Evolutionary conservation across 2,888 invertebrate species (phyloP).

Genomic region (Dusona sp.): DNA sequence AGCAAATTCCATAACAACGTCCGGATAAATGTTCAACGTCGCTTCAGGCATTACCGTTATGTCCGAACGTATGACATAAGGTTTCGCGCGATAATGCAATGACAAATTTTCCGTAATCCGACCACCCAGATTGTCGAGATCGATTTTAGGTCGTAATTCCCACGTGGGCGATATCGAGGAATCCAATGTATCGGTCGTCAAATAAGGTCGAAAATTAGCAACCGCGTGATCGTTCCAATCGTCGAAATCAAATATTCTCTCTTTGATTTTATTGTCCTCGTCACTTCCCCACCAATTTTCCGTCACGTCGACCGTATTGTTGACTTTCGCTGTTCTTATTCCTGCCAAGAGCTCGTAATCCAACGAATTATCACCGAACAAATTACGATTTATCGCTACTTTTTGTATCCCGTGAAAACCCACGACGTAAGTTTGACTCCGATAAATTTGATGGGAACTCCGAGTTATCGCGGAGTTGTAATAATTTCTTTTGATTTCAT

Average conservation of each 20-base stretch:
- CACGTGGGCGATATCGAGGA: slow-evolving; percentile 91
- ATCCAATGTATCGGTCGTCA: slow-evolving; percentile 91
- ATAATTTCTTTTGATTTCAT: slow-evolving; percentile 91
- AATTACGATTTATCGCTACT: slow-evolving; percentile 94
- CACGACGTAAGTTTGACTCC: slow-evolving; percentile 92
- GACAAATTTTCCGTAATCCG: slow-evolving; percentile 89
- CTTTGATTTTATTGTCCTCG: slow-evolving; percentile 90
- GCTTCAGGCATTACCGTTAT: slow-evolving; percentile 98
- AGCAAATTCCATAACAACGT: slow-evolving; percentile 96
- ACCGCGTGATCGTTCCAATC: slow-evolving; percentile 99
- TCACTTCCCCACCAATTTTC: slow-evolving; percentile 99
- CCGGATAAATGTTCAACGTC: slow-evolving; percentile 93
- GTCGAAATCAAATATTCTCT: slow-evolving; percentile 98
- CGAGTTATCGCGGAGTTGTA: slow-evolving; percentile 80
- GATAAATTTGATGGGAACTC: slow-evolving; percentile 82
- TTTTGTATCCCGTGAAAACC: slow-evolving; percentile 98
- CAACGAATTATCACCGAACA: slow-evolving; percentile 93
- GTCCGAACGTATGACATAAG: slow-evolving; percentile 94
- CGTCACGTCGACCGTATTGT: slow-evolving; percentile 93
- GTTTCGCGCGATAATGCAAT: slow-evolving; percentile 88
- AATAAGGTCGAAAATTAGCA: slow-evolving; percentile 95
- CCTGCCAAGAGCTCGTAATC: slow-evolving; percentile 97
- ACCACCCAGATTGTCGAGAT: slow-evolving; percentile 91
- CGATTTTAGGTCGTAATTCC: slow-evolving; percentile 86
- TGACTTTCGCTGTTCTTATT: slow-evolving; percentile 93